Evolutionary conservation across 2,113 vertebrate genomes (phyloP), one percentile per base, ranked within the genome.

Genomic region (Tor tambroides): DNA sequence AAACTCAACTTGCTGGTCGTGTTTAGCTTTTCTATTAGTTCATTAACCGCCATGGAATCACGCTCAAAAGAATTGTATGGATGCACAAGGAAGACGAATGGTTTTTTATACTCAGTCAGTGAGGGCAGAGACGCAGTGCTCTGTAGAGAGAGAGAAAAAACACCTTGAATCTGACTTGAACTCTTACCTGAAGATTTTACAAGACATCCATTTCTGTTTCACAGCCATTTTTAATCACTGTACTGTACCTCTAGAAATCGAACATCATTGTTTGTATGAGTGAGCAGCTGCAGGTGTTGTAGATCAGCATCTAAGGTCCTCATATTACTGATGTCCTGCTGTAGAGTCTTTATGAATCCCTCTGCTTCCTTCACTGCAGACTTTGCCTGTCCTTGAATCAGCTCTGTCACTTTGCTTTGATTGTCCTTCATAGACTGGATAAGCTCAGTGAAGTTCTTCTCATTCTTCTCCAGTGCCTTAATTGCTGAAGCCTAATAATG

Each of bases 171-270:
- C 21, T 12, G 46, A 23, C n/a, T 26, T 72, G 71, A 35, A 84
- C 3, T 38, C 14, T 26, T 41, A 19, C 9, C 10, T 85, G 38
- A 9, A n/a, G 0, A 56, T 67, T 67, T 35, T 63, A 41, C 26
- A 49, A 49, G 43, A 46, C n/a, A n/a, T 6, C n/a, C 51, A 79
- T 7, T 65, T 56, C 35, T 9, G 11, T 51, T 26, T 12, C 5
- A 23, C 2, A 23, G 43, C 75, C 14, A 51, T 51, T 51, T 51
- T 54, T 5, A 28, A 2, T 35, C 10, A 30, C 35, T 51, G 79
- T 78, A 30, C 35, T 51, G 79, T 78, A 90, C 91, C 79, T 88
- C 43, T 8, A 89, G 87, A 88, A 91, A 91, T 63, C 38, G 49
- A 65, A 90, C 75, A 26, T 75, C 43, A 76, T 85, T 77, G 54